Evolutionary conservation across 1,140 invertebrate genomes (phyloP), one percentile per base, ranked within the genome.

Genomic region (Phymorhynchus buccinoides): DNA sequence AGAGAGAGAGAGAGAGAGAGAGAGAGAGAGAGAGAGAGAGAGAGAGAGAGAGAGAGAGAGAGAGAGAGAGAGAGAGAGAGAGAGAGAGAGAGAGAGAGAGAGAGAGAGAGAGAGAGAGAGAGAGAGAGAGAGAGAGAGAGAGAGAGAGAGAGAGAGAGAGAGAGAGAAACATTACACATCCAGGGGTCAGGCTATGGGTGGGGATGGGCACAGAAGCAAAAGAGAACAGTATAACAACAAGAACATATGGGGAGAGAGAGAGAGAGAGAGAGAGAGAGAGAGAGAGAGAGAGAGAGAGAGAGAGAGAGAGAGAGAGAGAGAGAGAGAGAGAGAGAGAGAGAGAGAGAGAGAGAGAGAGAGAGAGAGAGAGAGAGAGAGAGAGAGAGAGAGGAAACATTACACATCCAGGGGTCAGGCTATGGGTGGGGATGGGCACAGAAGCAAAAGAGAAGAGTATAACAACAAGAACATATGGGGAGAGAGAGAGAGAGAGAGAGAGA

Each of bases 21-120:
- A 42, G n/a, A 78, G 39, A 78, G 22, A 42, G 41, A 78, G 12
- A 42, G 41, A 78, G 18, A 41, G 37, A 75, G 32, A 75, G 37
- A 75, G 37, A 75, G 32, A 75, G 32, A 75, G 71, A 75, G 71
- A 75, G 71, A 75, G n/a, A n/a, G n/a, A n/a, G n/a, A n/a, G n/a
- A n/a, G n/a, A n/a, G n/a, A n/a, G 14, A 71, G 66, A n/a, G 9
- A 7, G 66, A 71, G n/a, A 30, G 66, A n/a, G 7, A n/a, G 30
- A n/a, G n/a, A 7, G 18, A 14, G 9, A 37, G 32, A 75, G 9
- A 12, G 71, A 75, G 9, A 9, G 37, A 75, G n/a, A n/a, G n/a
- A n/a, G n/a, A n/a, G n/a, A n/a, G n/a, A n/a, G n/a, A n/a, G n/a
- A n/a, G n/a, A n/a, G n/a, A n/a, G n/a, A n/a, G n/a, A 75, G n/a